A percentile compares a stretch with the other conserved stretches of the same genome.
phyloP scores from a whole-genome alignment of 2,888 invertebrate genomes.

The Diogma glabrata region DNA sequence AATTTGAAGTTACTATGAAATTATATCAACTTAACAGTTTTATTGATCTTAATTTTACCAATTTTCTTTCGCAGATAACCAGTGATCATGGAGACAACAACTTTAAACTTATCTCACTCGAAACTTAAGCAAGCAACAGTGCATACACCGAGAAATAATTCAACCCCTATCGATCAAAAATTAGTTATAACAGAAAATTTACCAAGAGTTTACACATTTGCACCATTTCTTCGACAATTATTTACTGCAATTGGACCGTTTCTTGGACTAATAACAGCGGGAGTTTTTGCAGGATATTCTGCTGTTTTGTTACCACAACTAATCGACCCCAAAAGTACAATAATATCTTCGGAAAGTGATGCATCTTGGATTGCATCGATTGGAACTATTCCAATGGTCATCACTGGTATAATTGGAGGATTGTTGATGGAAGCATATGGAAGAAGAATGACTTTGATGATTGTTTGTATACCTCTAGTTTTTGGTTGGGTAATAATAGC shows the following conservation, averaged over 20 bases:
- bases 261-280: constrained; percentile 43
- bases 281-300: constrained; percentile 52
- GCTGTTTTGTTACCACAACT: constrained; percentile 51
- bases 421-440: constrained; percentile 49
- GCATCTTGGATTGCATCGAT: constrained; percentile 54
- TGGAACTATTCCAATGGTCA: constrained; percentile 51
- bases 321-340: constrained; percentile 31
- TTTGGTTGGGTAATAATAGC: constrained; percentile 49
- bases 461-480: constrained; percentile 44
- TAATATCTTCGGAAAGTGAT: constrained; percentile 38
- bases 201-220: constrained; percentile 37
- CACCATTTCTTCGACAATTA: constrained; percentile 41
- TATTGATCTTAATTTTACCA: too few species aligned
- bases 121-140: too few species aligned
- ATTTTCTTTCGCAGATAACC: too few species aligned
- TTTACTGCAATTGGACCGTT: constrained; percentile 44
- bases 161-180: too few species aligned
- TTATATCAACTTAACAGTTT: too few species aligned
- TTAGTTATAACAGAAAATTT: too few species aligned
- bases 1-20: too few species aligned
- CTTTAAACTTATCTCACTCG: too few species aligned
- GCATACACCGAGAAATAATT: too few species aligned
- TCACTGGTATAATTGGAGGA: constrained; percentile 48
- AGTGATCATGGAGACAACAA: too few species aligned
- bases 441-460: constrained; percentile 43